Percentiles rank a stretch among this genome's conserved stretches.
Conservation (phyloP, 2,113 vertebrate species). For the Gallinago undulata region DNA sequence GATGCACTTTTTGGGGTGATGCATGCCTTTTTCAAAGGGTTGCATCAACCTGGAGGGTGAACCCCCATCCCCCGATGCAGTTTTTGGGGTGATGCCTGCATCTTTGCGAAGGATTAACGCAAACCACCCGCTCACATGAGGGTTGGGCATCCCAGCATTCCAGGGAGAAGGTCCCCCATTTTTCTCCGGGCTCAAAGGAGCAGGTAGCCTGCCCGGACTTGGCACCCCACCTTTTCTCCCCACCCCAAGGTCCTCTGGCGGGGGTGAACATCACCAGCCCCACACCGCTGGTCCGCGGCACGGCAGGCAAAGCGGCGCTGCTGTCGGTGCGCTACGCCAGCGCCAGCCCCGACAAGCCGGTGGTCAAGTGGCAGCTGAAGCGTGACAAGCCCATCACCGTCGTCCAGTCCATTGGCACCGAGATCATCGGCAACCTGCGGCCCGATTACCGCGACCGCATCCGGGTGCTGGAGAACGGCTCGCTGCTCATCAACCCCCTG, state of each 20-base stretch:
- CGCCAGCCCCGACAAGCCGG: constrained; percentile 86
- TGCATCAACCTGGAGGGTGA: no score
- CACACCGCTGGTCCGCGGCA: constrained; percentile 80
- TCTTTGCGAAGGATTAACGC: background rate
- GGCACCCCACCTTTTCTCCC: background rate
- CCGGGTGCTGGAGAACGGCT: constrained; percentile 91
- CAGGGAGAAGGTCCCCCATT: background rate
- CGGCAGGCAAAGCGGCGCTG: constrained; percentile 84
- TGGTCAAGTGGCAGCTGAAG: constrained; percentile 95
- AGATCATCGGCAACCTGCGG: constrained; percentile 90
- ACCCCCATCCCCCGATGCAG: background rate
- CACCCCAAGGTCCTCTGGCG: constrained; percentile 75
- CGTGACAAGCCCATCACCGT: constrained; percentile 89
- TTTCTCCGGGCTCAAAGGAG: rapidly evolving
- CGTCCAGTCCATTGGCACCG: constrained; percentile 92
- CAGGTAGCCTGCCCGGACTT: background rate
- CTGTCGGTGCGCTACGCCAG: constrained; percentile 90
- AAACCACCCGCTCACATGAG: rapidly evolving
- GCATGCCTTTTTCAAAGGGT: rapidly evolving
- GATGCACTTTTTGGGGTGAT: background rate
- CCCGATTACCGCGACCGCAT: constrained; percentile 91
- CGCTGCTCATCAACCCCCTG: constrained; percentile 90
- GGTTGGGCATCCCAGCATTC: background rate
- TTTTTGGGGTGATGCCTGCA: background rate
- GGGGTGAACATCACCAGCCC: constrained; percentile 93